Conservation (phyloP, 2,888 invertebrate species). For the Anorthoa munda region DNA sequence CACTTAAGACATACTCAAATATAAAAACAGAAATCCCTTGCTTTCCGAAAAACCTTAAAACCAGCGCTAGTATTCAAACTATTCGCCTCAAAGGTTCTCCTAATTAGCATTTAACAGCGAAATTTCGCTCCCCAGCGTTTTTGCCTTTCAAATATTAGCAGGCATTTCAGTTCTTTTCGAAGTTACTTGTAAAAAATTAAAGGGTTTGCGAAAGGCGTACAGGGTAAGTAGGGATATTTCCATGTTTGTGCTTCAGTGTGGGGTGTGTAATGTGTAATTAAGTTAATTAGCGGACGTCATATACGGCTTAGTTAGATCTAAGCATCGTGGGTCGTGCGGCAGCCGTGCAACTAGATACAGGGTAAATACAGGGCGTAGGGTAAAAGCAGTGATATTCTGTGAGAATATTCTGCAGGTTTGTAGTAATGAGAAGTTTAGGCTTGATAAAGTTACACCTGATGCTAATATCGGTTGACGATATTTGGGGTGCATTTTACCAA, state of each 20-base stretch:
- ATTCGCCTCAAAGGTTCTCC: constrained; percentile 31
- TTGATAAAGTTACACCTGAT: not conserved
- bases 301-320: constrained; percentile 50
- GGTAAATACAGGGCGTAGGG: constrained; percentile 36
- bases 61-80: constrained; percentile 32
- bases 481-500: not conserved
- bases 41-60: constrained; percentile 18
- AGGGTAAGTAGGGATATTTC: constrained; percentile 48
- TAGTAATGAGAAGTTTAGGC: constrained; percentile 1
- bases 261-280: constrained; percentile 65
- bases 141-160: constrained; percentile 56
- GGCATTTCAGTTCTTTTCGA: constrained; percentile 51
- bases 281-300: constrained; percentile 63
- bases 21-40: constrained; percentile 9
- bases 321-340: constrained; percentile 36
- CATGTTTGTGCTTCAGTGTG: constrained; percentile 53
- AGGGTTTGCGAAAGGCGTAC: constrained; percentile 25
- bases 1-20: not conserved
- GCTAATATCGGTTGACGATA: not conserved
- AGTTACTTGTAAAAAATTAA: constrained; percentile 45
- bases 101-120: constrained; percentile 45
- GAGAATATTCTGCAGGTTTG: constrained; percentile 5
- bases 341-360: constrained; percentile 32
- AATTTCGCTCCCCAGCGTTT: constrained; percentile 36
- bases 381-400: constrained; percentile 3